Evolutionary conservation across 2,888 invertebrate genomes (phyloP).

Genomic region (Torymus texanus): DNA sequence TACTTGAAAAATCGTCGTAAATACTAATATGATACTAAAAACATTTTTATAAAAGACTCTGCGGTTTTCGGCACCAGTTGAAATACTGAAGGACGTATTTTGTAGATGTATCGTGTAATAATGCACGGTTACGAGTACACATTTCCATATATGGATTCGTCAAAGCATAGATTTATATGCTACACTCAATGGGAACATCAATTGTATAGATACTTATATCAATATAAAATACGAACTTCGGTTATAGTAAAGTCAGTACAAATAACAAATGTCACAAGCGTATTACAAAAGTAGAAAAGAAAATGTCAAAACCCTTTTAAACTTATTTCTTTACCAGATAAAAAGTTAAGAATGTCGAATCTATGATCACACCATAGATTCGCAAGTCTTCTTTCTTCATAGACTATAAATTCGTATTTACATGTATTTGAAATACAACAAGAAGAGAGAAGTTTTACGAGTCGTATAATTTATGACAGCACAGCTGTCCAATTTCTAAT

Average conservation of each 20-base stretch:
- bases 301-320: conserved; percentile 33
- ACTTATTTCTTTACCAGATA: conserved; percentile 43
- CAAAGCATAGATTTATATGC: conserved; percentile 29
- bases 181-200: conserved; percentile 39
- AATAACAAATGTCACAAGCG: conserved; percentile 46
- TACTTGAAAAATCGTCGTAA: conserved; percentile 25
- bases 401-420: conserved; percentile 35
- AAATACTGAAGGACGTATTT: conserved; percentile 54
- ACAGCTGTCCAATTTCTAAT: conserved; percentile 47
- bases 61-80: conserved; percentile 53
- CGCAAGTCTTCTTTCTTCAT: conserved; percentile 1
- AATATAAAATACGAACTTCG: conserved; percentile 40
- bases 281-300: conserved; percentile 53
- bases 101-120: conserved; percentile 25
- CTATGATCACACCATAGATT: conserved; percentile 21
- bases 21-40: conserved; percentile 48
- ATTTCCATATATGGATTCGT: conserved; percentile 22
- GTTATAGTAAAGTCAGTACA: conserved; percentile 45
- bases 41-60: conserved; percentile 43
- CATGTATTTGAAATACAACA: conserved; percentile 36
- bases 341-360: conserved; percentile 42
- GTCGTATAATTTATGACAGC: conserved; percentile 44
- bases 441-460: conserved; percentile 36
- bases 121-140: conserved; percentile 26
- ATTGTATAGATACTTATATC: conserved; percentile 33